These are phyloP conservation scores for Bugula neritina DNA, from an alignment of 2,888 invertebrate genomes.

Conservation along the genomic window DNA sequence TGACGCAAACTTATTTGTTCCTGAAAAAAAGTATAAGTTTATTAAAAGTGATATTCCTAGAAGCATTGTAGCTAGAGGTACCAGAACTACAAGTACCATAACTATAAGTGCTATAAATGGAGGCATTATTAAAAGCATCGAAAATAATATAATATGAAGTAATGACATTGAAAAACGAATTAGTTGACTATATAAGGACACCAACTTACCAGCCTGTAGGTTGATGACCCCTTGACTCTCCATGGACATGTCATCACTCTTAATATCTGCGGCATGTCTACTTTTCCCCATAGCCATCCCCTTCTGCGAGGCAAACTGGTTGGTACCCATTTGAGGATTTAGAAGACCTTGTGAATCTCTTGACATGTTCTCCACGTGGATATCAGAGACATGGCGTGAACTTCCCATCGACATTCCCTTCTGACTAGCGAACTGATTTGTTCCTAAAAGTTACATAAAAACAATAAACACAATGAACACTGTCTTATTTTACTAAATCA, in stretches of 20 bases:
- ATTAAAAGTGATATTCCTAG: no score
- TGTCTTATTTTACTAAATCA: no score
- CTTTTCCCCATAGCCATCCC: constrained; percentile 32
- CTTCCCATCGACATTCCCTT: constrained; percentile 37
- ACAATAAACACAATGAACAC: no score
- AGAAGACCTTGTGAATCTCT: constrained; percentile 29
- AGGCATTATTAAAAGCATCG: no score
- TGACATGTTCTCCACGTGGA: constrained; percentile 33
- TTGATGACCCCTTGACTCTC: constrained; percentile 31
- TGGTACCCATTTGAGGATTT: constrained; percentile 31
- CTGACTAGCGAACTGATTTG: constrained; percentile 30
- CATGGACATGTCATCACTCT: constrained; percentile 35
- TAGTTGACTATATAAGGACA: neutral
- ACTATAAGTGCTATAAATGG: no score
- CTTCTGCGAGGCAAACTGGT: no score
- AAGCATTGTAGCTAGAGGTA: no score
- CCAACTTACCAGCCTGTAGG: neutral
- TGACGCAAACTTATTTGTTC: constrained; percentile 20
- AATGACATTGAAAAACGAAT: neutral
- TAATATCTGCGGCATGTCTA: constrained; percentile 34
- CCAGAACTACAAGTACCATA: no score
- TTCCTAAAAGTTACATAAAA: no score
- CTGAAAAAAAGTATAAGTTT: neutral
- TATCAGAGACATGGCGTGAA: neutral
- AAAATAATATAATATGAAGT: no score